Evolutionary conservation across 1,140 invertebrate species (phyloP), one percentile per base, ranked within the genome.

Genomic region (Brachionus manjavacas): DNA sequence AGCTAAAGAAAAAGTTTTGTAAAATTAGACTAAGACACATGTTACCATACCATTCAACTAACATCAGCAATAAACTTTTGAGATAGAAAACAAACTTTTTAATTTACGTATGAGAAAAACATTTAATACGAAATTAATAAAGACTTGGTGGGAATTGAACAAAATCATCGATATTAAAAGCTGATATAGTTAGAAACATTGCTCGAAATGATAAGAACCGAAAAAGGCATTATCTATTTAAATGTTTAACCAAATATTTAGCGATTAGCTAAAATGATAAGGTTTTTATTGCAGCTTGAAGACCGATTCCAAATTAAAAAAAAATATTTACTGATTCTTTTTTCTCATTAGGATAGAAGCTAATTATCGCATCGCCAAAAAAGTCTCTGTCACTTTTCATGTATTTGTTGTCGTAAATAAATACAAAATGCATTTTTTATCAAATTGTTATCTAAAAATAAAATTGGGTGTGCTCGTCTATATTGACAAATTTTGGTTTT

Each of bases 351-450:
- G 79, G 79, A 64, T 81, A 60, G 41, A 81, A 81, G 43, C 52
- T 39, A 25, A 81, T 68, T 23, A 81, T 81, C 16, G 79, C 79
- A 46, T 81, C 79, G 20, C 79, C 79, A 68, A 31, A 81, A 81
- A 81, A 81, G 14, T 81, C 79, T 60, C 52, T 60, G 35, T 81
- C 79, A 35, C 79, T 81, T 81, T 81, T 81, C 23, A 81, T 68
- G 16, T 81, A 81, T 11, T 60, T 68, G 25, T 60, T 41, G 35
- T 81, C 79, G 52, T 64, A 81, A 12, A 81, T 68, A 68, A 64
- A 81, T 7, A 23, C 49, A 60, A 81, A 64, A 81, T 35, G 66
- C 79, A 81, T 81, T 16, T 43, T 46, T 28, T 25, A 35, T 46
- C 16, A n/a, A 41, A 16, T 28, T 11, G 2, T 68, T 28, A 28